phyloP scores from a whole-genome alignment of 2,888 invertebrate genomes.

The Ramazzottius varieornatus region DNA sequence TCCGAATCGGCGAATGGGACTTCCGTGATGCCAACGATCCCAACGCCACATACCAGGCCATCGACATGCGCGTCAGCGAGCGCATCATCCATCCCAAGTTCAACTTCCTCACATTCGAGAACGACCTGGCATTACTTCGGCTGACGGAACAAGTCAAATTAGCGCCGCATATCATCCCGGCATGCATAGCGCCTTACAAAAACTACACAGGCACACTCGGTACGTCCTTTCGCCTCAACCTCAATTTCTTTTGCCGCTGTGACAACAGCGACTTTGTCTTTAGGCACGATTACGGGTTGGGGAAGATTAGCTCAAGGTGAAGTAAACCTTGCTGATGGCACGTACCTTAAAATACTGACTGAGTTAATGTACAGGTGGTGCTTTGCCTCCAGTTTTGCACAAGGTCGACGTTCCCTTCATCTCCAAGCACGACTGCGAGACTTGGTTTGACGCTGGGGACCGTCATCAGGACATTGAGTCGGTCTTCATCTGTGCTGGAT shows the following conservation, averaged over 20 bases:
- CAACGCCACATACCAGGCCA: constrained; percentile 5
- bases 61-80: background rate
- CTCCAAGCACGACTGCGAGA: constrained; percentile 63
- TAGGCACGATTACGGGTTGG: constrained; percentile 73
- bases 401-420: constrained; percentile 29
- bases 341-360: too few species aligned
- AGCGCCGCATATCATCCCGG: background rate
- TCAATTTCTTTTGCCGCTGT: too few species aligned
- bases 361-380: background rate
- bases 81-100: background rate
- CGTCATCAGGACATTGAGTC: constrained; percentile 70
- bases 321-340: too few species aligned
- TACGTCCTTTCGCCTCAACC: background rate
- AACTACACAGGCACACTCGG: background rate
- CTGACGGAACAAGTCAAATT: background rate
- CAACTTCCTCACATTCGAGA: constrained; percentile 4
- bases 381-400: background rate
- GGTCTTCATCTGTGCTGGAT: constrained; percentile 58
- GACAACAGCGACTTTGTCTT: background rate
- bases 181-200: background rate
- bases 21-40: constrained; percentile 4
- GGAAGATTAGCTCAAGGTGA: constrained; percentile 60
- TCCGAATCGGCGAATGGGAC: constrained; percentile 8
- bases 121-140: background rate
- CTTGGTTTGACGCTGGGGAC: constrained; percentile 72